Evolutionary conservation across 2,888 invertebrate species (phyloP).

Genomic region (Aspidiotus destructor): DNA sequence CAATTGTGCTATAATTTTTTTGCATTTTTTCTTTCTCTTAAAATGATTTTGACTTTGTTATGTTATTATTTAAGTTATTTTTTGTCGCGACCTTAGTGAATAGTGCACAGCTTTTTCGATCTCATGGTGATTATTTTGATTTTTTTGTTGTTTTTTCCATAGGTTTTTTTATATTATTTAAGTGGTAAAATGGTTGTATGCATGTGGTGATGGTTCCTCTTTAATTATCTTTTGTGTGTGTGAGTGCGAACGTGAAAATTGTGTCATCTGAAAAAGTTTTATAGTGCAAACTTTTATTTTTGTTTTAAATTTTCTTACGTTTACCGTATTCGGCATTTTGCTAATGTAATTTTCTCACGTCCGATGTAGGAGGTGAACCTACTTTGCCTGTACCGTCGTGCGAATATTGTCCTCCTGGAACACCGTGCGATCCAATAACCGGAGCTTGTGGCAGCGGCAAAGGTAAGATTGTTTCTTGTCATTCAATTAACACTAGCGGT

Average conservation of each 20-base stretch:
- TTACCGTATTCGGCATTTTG: constrained; percentile 41
- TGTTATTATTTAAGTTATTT: constrained; percentile 34
- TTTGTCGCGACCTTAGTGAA: constrained; percentile 14
- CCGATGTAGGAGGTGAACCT: constrained; percentile 41
- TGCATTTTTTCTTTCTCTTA: constrained; percentile 4
- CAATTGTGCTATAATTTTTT: neutral
- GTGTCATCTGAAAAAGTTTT: constrained; percentile 20
- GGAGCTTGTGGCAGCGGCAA: constrained; percentile 76
- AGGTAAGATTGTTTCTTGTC: constrained; percentile 31
- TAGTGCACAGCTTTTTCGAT: constrained; percentile 19
- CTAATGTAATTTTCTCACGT: constrained; percentile 60
- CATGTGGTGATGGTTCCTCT: constrained; percentile 8
- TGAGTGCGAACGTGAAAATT: constrained; percentile 24
- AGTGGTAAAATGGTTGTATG: constrained; percentile 1
- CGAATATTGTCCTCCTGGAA: constrained; percentile 67
- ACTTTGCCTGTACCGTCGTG: constrained; percentile 46
- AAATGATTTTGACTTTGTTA: constrained; percentile 35
- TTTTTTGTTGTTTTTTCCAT: constrained; percentile 11
- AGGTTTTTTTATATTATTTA: constrained; percentile 11
- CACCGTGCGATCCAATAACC: constrained; percentile 65
- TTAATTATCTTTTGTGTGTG: neutral
- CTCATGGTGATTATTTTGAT: constrained; percentile 26
- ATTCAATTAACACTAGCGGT: neutral
- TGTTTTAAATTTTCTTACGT: constrained; percentile 7
- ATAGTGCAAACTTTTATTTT: constrained; percentile 15